Base-by-base conservation (phyloP, 2,888 invertebrate species). In the Epistrophe eligans region DNA sequence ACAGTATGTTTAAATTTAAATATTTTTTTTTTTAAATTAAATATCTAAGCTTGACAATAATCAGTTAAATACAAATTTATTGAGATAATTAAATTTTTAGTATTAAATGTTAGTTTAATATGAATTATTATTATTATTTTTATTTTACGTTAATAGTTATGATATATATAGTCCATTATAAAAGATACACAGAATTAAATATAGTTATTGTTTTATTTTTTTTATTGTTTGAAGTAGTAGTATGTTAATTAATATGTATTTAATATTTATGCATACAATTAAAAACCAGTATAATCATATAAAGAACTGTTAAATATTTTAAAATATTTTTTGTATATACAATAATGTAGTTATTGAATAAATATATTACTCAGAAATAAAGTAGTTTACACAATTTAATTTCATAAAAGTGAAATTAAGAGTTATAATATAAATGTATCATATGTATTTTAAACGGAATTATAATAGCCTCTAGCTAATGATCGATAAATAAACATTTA, bases 381-480 rank as follows among this genome's bases (percentile, higher is more conserved):
- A 58, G 24, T 28, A 57, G 43, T 70, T 58, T 67, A 48, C 66
- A 77, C 9, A 43, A 52, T 48, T 40, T 32, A 55, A 76, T 55
- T 35, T 81, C 15, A 64, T 40, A 45, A 48, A 55, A 66, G 32
- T 55, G 45, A 48, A 50, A 58, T 57, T 45, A 55, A 45, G 15
- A 64, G 40, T 45, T 45, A 55, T 62, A 38, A 62, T 73, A 17
- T 55, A 40, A 62, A 35, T 24, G 15, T 55, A 43, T 48, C 24
- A 32, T 55, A 35, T 13, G 6, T 32, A 32, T 19, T 73, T 17
- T 72, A 19, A 84, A 74, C 71, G 38, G 58, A 84, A 82, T 74
- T 79, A 76, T 45, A 83, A 71, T 79, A 87, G 77, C 79, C 82
- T 87, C 79, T 87, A 82, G 85, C 82, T 85, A 85, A 82, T 70